These are phyloP conservation scores for Sebastes itinus DNA, from an alignment of 2,797 vertebrate species.

Conservation along the genomic window DNA sequence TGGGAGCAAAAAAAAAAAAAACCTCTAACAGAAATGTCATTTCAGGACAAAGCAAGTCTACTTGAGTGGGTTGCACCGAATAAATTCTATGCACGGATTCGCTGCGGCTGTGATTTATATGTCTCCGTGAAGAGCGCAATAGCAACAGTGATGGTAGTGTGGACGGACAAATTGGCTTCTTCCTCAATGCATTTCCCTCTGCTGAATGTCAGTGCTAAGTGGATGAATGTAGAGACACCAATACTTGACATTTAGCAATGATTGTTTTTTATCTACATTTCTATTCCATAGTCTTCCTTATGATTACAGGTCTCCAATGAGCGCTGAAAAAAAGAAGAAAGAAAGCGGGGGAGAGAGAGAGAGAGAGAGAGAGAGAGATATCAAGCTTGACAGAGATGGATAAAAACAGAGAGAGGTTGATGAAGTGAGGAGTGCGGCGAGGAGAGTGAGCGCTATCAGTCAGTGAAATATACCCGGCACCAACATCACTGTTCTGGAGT, in stretches of 20 bases:
- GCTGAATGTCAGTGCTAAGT: conserved; percentile 14
- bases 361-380: conserved; percentile 14
- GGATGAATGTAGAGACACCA: background rate
- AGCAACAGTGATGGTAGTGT: background rate
- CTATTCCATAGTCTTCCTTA: background rate
- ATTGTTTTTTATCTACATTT: conserved; percentile 16
- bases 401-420: conserved; percentile 40
- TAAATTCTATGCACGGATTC: background rate
- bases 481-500: conserved; percentile 75
- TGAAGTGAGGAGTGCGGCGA: conserved; percentile 46
- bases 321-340: conserved; percentile 4
- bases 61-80: background rate
- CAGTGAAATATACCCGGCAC: conserved; percentile 66
- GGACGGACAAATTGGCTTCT: background rate
- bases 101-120: background rate
- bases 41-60: background rate
- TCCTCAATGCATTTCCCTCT: background rate
- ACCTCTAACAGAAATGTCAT: background rate
- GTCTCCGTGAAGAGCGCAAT: background rate
- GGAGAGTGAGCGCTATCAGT: conserved; percentile 64
- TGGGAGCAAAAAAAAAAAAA: background rate
- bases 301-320: conserved; percentile 10
- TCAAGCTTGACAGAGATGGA: conserved; percentile 58
- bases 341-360: background rate
- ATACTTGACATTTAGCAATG: conserved; percentile 24